phyloP scores from a whole-genome alignment of 2,797 vertebrate genomes.

The Craterocephalus amniculus region DNA sequence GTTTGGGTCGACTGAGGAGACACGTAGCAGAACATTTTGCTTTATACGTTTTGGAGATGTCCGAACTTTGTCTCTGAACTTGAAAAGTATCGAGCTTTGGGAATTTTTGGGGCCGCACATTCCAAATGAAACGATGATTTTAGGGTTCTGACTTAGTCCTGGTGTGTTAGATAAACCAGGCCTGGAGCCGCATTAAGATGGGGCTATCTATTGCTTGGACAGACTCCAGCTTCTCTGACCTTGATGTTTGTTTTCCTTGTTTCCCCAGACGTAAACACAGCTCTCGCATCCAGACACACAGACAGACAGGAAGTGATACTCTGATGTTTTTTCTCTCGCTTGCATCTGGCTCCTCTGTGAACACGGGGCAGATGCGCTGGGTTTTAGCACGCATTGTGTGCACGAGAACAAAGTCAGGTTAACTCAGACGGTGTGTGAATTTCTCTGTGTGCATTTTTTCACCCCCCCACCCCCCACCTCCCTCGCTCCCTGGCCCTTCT shows the following conservation, averaged over 20 bases:
- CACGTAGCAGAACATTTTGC: neutral
- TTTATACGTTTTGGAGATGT: neutral
- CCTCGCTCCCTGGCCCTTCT: conserved; percentile 27
- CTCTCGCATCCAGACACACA: conserved; percentile 62
- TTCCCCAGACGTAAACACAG: conserved; percentile 75
- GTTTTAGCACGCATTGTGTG: conserved; percentile 23
- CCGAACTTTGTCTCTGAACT: conserved; percentile 1
- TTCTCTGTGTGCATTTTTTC: conserved; percentile 34
- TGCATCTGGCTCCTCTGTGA: conserved; percentile 43
- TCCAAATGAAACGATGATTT: conserved; percentile 41
- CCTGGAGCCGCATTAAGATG: conserved; percentile 52
- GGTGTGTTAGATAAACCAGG: conserved; percentile 50
- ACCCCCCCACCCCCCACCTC: neutral
- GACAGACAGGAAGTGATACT: conserved; percentile 63
- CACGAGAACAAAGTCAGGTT: conserved; percentile 30
- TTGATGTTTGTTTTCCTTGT: conserved; percentile 81
- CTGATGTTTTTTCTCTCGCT: conserved; percentile 57
- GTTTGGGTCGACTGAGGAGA: neutral
- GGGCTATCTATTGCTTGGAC: conserved; percentile 65
- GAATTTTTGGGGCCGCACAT: conserved; percentile 23
- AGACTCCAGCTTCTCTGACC: conserved; percentile 70
- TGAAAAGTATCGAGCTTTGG: conserved; percentile 6
- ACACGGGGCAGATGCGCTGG: conserved; percentile 22
- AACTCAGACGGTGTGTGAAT: conserved; percentile 41
- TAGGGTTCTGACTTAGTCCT: conserved; percentile 52